A percentile compares a stretch with the other conserved stretches of the same genome.
Conservation (phyloP, 1,140 invertebrate genomes). For the Leptonema lineaticorne region DNA sequence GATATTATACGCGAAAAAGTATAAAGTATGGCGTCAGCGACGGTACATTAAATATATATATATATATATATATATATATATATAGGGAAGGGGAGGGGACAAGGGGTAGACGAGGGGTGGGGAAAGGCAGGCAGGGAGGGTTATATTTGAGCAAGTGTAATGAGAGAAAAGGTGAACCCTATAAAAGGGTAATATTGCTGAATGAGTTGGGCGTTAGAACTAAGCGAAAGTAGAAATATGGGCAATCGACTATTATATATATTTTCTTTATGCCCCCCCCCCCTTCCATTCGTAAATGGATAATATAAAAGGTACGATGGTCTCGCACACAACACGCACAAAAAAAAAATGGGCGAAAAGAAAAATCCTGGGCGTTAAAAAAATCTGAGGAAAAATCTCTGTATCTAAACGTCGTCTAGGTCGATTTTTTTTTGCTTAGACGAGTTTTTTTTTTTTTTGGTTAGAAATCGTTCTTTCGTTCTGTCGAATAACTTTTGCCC, state of each 20-base stretch:
- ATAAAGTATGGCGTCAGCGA: background rate
- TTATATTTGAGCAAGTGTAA: conserved; percentile 31
- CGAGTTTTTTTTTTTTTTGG: conserved; percentile 13
- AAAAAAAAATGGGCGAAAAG: background rate
- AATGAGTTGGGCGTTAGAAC: conserved; percentile 31
- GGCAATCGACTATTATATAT: conserved; percentile 32
- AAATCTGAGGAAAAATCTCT: conserved; percentile 20
- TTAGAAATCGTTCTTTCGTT: conserved; percentile 10
- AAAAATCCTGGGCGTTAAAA: background rate
- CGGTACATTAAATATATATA: conserved; percentile 15
- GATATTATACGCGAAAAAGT: background rate
- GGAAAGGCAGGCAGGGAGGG: too few species aligned
- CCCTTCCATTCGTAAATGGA: conserved; percentile 30
- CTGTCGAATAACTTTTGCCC: background rate
- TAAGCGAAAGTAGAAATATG: conserved; percentile 30
- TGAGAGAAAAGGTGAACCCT: conserved; percentile 29
- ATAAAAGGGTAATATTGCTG: conserved; percentile 30
- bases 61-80: too few species aligned
- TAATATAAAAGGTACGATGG: conserved; percentile 27
- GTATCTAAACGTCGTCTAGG: conserved; percentile 28
- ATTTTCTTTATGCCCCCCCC: conserved; percentile 31
- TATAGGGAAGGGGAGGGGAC: too few species aligned
- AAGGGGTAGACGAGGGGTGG: too few species aligned
- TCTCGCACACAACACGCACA: background rate
- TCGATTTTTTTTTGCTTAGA: conserved; percentile 29